phyloP scores from a whole-genome alignment of 2,113 vertebrate species.

The Oreochromis aureus region DNA sequence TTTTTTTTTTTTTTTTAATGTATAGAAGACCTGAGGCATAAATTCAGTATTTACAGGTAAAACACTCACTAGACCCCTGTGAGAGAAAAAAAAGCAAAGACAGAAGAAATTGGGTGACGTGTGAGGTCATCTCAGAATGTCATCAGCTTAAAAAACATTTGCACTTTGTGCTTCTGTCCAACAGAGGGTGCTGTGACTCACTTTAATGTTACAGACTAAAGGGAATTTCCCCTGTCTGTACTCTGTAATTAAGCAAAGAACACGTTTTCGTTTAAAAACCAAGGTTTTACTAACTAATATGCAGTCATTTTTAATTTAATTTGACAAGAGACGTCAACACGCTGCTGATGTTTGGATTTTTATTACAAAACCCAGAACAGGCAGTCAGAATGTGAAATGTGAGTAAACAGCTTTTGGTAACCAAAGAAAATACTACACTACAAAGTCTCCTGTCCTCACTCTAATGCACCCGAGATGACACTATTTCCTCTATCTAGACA shows the following conservation, averaged over 20 bases:
- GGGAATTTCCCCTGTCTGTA: neutral
- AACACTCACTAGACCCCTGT: neutral
- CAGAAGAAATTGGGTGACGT: neutral
- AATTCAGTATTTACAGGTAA: neutral
- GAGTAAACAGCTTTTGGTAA: neutral
- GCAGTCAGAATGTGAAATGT: neutral
- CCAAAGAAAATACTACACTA: neutral
- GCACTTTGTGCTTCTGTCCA: neutral
- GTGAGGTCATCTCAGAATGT: neutral
- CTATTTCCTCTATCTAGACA: neutral
- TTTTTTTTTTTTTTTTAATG: no score
- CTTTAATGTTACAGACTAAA: neutral
- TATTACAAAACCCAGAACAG: neutral
- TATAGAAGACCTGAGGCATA: neutral
- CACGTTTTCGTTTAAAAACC: neutral
- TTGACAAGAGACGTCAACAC: neutral
- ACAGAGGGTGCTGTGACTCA: neutral
- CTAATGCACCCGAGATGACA: neutral
- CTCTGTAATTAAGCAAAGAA: neutral
- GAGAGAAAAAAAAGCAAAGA: fast-evolving
- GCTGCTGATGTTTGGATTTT: neutral
- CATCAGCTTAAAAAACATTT: neutral
- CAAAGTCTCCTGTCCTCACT: neutral
- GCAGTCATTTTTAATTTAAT: neutral
- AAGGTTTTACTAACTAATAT: neutral